Percentiles rank a stretch among this genome's conserved stretches.
phyloP scores from a whole-genome alignment of 2,888 invertebrate genomes.

The Microdon myrmicae region DNA sequence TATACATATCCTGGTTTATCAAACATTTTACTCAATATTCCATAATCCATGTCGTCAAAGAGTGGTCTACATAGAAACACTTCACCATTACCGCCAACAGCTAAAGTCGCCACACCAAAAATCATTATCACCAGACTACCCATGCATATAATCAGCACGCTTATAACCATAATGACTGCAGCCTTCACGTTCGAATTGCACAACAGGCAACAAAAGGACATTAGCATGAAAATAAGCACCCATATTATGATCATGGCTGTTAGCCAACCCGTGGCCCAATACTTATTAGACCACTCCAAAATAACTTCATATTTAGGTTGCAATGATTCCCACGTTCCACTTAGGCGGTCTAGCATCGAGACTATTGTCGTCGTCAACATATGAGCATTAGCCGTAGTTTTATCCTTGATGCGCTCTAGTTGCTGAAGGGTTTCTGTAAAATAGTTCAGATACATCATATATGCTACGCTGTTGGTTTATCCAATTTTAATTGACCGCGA shows the following conservation, averaged over 20 bases:
- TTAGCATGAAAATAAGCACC: slow-evolving; percentile 63
- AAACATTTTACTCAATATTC: slow-evolving; percentile 73
- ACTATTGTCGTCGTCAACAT: slow-evolving; percentile 63
- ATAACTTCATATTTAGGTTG: slow-evolving; percentile 61
- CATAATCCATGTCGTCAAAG: slow-evolving; percentile 74
- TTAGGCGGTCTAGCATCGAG: slow-evolving; percentile 60
- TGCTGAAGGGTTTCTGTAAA: slow-evolving; percentile 64
- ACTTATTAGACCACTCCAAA: slow-evolving; percentile 60
- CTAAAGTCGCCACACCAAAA: slow-evolving; percentile 62
- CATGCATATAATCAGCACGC: slow-evolving; percentile 62
- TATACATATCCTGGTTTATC: slow-evolving; percentile 75
- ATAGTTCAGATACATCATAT: too few relatives aligned
- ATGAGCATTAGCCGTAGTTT: slow-evolving; percentile 64
- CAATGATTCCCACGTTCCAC: slow-evolving; percentile 61
- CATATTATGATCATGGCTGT: slow-evolving; percentile 62
- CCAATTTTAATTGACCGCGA: too few relatives aligned
- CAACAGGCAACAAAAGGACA: slow-evolving; percentile 64
- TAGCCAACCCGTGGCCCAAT: slow-evolving; percentile 64
- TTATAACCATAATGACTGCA: slow-evolving; percentile 61
- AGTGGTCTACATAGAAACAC: slow-evolving; percentile 77
- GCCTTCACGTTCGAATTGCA: slow-evolving; percentile 64
- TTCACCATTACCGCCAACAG: slow-evolving; percentile 66
- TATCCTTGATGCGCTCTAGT: slow-evolving; percentile 63
- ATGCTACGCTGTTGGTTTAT: too few relatives aligned
- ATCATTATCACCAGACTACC: slow-evolving; percentile 62